These are phyloP conservation scores for Clistopyga incitator DNA, from an alignment of 2,888 invertebrate species.

Conservation along the genomic window DNA sequence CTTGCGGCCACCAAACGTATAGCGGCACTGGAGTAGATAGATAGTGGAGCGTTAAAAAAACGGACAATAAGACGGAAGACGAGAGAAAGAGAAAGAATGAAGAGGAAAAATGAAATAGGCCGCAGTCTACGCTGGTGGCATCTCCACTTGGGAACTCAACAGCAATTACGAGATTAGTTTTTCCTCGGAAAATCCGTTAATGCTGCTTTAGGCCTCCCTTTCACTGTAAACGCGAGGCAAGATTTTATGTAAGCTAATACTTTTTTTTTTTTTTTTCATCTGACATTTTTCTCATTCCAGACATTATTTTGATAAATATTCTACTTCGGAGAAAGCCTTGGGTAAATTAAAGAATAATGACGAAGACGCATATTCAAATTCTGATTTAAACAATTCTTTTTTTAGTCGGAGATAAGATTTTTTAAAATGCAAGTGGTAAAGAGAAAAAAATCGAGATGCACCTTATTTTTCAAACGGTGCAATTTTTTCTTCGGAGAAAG, in stretches of 20 bases:
- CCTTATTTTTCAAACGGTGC: too few species aligned
- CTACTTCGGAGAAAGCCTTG: too few species aligned
- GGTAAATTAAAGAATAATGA: too few species aligned
- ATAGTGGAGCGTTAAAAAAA: conserved; percentile 30
- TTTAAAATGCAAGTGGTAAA: too few species aligned
- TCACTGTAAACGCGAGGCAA: conserved; percentile 39
- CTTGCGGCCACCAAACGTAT: conserved; percentile 43
- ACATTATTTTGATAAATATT: too few species aligned
- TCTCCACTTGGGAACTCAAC: conserved; percentile 37
- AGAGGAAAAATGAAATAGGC: conserved; percentile 39
- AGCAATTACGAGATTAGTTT: conserved; percentile 67
- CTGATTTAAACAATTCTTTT: too few species aligned
- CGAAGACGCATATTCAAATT: too few species aligned
- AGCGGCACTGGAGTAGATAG: neutral
- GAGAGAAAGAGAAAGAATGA: conserved; percentile 18
- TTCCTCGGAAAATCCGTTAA: conserved; percentile 53
- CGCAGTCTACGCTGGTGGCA: conserved; percentile 21
- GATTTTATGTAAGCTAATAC: conserved; percentile 42
- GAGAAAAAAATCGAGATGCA: too few species aligned
- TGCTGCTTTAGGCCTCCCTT: conserved; percentile 38
- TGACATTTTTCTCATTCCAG: too few species aligned
- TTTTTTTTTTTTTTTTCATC: neutral
- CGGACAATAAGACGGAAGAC: conserved; percentile 42
- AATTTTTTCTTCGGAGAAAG: too few species aligned
- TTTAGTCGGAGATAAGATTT: too few species aligned